Conservation (phyloP, 2,888 invertebrate species). For the Euzetes globulus region DNA sequence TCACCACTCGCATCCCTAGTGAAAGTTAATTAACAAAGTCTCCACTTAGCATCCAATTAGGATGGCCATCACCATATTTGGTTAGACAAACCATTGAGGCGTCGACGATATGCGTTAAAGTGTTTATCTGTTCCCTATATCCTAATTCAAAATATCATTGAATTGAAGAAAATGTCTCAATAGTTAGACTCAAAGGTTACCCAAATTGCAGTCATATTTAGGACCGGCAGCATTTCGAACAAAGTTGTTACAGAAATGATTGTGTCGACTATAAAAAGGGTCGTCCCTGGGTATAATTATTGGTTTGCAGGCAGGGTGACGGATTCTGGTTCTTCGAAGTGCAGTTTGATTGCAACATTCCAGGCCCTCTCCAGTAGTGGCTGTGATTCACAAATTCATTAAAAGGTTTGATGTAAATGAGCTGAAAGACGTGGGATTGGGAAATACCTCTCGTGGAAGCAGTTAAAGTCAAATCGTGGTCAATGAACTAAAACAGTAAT, state of each 20-base stretch:
- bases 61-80: too few relatives aligned
- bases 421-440: too few relatives aligned
- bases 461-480: slow-evolving; percentile 89
- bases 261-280: slow-evolving; percentile 54
- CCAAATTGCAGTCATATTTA: slow-evolving; percentile 62
- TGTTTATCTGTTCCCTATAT: slow-evolving; percentile 89
- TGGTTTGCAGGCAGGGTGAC: slow-evolving; percentile 84
- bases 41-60: too few relatives aligned
- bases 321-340: slow-evolving; percentile 52
- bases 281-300: slow-evolving; percentile 80
- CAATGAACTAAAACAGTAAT: slow-evolving; percentile 58
- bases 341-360: slow-evolving; percentile 62
- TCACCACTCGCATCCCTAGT: too few relatives aligned
- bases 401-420: background rate
- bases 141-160: slow-evolving; percentile 34
- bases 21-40: too few relatives aligned
- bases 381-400: background rate
- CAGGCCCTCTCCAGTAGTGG: slow-evolving; percentile 50
- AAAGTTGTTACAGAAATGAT: slow-evolving; percentile 40
- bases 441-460: slow-evolving; percentile 50
- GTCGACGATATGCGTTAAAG: slow-evolving; percentile 89
- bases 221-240: slow-evolving; percentile 42
- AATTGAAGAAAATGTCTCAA: background rate
- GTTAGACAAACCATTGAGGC: slow-evolving; percentile 69
- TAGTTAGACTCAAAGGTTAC: slow-evolving; percentile 31